phyloP scores from a whole-genome alignment of 2,113 vertebrate species.

The Telmatochromis sp. region DNA sequence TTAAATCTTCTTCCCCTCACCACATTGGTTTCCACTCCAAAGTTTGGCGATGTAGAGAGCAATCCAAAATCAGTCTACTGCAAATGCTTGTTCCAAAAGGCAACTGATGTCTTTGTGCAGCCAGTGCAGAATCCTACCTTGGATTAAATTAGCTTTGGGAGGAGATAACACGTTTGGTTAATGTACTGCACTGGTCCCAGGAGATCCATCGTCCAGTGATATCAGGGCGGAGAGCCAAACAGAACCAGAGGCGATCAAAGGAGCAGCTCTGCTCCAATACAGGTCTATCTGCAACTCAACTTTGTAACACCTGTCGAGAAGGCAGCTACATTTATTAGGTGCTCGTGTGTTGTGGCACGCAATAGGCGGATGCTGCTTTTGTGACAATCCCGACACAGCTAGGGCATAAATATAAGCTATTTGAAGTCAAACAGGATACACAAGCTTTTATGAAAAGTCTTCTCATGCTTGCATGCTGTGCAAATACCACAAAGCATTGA shows the following conservation, averaged over 20 bases:
- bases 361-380: background rate
- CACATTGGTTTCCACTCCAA: background rate
- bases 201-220: conserved; percentile 21
- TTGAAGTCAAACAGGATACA: background rate
- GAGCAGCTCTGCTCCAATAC: background rate
- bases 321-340: background rate
- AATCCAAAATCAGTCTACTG: background rate
- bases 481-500: background rate
- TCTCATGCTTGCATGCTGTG: background rate
- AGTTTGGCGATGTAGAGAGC: background rate
- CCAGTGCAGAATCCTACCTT: background rate
- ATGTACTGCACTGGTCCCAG: conserved; percentile 12
- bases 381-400: background rate
- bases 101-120: conserved; percentile 17
- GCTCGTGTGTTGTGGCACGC: background rate
- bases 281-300: background rate
- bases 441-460: background rate
- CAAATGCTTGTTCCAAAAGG: background rate
- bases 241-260: conserved; percentile 3
- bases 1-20: background rate
- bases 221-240: background rate
- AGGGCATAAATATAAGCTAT: background rate
- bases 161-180: conserved; percentile 44
- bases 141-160: conserved; percentile 38
- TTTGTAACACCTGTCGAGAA: background rate